These are phyloP conservation scores for Rattus rattus DNA, from an alignment of 2,113 vertebrate species.

Conservation along the genomic window DNA sequence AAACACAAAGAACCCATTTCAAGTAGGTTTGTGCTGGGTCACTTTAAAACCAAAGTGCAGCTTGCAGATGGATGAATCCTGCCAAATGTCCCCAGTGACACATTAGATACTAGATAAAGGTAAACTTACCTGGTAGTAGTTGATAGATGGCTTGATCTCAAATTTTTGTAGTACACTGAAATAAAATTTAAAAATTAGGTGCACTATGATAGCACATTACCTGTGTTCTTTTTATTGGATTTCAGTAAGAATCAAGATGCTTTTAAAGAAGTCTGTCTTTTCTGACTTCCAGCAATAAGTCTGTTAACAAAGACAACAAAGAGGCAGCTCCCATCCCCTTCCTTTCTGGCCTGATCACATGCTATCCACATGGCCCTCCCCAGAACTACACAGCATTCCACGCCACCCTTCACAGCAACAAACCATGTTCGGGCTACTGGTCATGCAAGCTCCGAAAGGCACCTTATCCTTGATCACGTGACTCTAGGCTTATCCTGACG, in stretches of 20 bases:
- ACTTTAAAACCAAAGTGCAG: background rate
- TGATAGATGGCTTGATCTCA: constrained; percentile 85
- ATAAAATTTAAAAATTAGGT: background rate
- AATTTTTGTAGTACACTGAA: constrained; percentile 86
- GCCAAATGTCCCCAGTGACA: fast-evolving
- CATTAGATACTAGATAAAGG: background rate
- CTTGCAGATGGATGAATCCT: fast-evolving
- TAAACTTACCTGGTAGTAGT: constrained; percentile 86
- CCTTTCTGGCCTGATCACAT: too few species aligned
- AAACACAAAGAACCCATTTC: background rate
- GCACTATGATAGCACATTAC: fast-evolving
- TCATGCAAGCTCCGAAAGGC: fast-evolving
- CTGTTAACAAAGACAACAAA: fast-evolving
- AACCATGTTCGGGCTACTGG: background rate
- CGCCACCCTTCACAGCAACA: fast-evolving
- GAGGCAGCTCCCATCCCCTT: fast-evolving
- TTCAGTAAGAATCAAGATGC: too few species aligned
- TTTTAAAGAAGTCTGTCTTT: background rate
- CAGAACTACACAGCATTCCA: background rate
- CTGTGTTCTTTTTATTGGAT: background rate
- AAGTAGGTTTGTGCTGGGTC: background rate
- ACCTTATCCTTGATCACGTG: background rate
- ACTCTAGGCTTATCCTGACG: background rate
- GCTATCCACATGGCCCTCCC: background rate
- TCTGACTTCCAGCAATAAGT: fast-evolving